Evolutionary conservation across 2,888 invertebrate genomes (phyloP), one percentile per base, ranked within the genome.

Genomic region (Cephonodes hylas): DNA sequence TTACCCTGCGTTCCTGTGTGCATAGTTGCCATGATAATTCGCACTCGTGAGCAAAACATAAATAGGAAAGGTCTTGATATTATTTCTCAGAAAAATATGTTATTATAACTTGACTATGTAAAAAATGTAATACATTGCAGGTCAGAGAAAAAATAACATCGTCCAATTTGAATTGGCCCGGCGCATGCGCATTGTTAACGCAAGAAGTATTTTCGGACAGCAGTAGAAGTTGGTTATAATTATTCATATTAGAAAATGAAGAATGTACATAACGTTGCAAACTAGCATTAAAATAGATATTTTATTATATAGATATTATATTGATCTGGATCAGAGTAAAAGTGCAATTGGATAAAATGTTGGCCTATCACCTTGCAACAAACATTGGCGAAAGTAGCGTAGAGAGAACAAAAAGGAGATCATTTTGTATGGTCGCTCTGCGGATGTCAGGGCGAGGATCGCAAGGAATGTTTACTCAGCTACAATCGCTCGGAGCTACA

Each of bases 1-100:
- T 83, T 83, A 84, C 80, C 80, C 79, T 79, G 74, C 77, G 79
- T 75, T 81, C 80, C 74, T 76, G 76, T 75, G 76, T 74, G 78
- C 77, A 80, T 80, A 75, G 68, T 70, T 76, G 75, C 75, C 71
- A 71, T 76, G 67, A 66, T 83, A 82, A 85, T 85, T 84, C 75
- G 81, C 81, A 69, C 67, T 75, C 69, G 67, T 74, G 73, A 76
- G 73, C 76, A 72, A 80, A 79, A 59, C 15, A 23, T 46, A 66
- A 68, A 58, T 66, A 69, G 67, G 70, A 71, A 73, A 70, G 71
- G 65, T 62, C 66, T 67, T 53, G 53, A 27, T 27, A 27, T n/a
- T 25, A 25, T 15, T 25, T n/a, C n/a, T 48, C 25, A 25, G 6
- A 15, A 48, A 48, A 46, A 48, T 38, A 4, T 38, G 38, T 38